These are phyloP conservation scores for Gastrophysa polygoni DNA, from an alignment of 2,888 invertebrate species.

Conservation along the genomic window DNA sequence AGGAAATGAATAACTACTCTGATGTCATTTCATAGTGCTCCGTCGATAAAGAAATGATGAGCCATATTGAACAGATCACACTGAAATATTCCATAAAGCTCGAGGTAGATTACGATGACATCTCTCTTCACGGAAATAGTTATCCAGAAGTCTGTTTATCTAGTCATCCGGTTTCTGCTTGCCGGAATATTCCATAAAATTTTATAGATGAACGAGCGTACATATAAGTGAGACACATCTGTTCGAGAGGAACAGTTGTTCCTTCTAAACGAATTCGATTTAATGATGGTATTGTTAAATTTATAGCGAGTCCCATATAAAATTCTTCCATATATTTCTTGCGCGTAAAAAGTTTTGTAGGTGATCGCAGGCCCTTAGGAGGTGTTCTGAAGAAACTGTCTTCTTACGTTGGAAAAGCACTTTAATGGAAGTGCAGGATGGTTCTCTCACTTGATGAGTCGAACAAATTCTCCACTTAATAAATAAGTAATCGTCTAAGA, in stretches of 20 bases:
- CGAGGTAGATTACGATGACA: neutral
- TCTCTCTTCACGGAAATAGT: neutral
- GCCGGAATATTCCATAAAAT: conserved; percentile 20
- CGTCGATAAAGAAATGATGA: too few relatives aligned
- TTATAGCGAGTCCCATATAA: conserved; percentile 22
- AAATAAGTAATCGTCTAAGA: too few relatives aligned
- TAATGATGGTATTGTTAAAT: conserved; percentile 31
- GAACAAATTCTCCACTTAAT: too few relatives aligned
- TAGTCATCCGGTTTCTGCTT: neutral
- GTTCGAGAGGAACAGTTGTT: conserved; percentile 24
- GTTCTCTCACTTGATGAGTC: too few relatives aligned
- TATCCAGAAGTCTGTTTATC: neutral
- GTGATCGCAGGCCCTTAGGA: conserved; percentile 6
- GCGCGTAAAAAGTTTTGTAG: conserved; percentile 21
- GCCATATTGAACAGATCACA: too few relatives aligned
- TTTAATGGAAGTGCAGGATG: neutral
- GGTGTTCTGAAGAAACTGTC: neutral
- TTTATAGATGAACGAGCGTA: conserved; percentile 24
- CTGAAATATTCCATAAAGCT: neutral
- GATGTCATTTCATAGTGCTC: too few relatives aligned
- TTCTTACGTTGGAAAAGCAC: neutral
- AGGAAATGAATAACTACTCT: too few relatives aligned
- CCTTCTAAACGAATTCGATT: conserved; percentile 24
- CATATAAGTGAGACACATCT: conserved; percentile 25
- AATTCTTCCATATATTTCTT: conserved; percentile 23